Evolutionary conservation across 2,888 invertebrate genomes (phyloP), one percentile per base, ranked within the genome.

Genomic region (Odontomyia ornata): DNA sequence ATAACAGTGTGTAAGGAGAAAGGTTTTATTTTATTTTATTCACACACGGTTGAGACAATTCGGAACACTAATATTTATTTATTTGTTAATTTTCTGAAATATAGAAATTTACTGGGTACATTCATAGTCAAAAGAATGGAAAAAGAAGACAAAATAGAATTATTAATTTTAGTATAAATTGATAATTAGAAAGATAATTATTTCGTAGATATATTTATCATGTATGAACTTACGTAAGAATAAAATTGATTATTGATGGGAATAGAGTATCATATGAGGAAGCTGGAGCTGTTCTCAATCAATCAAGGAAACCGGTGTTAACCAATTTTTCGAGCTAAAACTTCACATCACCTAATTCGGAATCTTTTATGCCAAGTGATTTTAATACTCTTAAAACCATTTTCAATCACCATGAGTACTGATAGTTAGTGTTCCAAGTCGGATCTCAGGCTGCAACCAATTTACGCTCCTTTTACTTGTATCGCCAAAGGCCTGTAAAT

Each of bases 291-390:
- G 90, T 90, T 87, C 89, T 90, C 89, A 90, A 90, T 93, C 93
- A 97, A 90, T 97, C 96, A 88, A 97, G 92, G 89, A 97, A 97
- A 82, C 97, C 97, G 81, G 97, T 97, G 88, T 96, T 96, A 78
- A 97, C 96, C 83, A 97, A 90, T 88, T 97, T 96, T 89, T 97
- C 97, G 84, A 97, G 90, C 90, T 97, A 97, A 89, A 97, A 97
- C 86, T 97, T 97, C 76, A 97, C 96, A 85, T 97, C 97, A 21
- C 96, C 96, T 80, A 97, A 89, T 86, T 97, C 97, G 0, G 96
- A 96, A 87, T 97, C 97, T 88, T 97, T 96, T 87, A 97, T 97
- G 81, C 97, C 97, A 80, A 97, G 90, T 13, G 96, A 95, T 85
- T 96, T 96, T 78, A 97, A 89, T 94, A 96, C 95, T 78, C 96